Conservation (phyloP, 1,140 invertebrate genomes). For the Lepidurus arcticus region DNA sequence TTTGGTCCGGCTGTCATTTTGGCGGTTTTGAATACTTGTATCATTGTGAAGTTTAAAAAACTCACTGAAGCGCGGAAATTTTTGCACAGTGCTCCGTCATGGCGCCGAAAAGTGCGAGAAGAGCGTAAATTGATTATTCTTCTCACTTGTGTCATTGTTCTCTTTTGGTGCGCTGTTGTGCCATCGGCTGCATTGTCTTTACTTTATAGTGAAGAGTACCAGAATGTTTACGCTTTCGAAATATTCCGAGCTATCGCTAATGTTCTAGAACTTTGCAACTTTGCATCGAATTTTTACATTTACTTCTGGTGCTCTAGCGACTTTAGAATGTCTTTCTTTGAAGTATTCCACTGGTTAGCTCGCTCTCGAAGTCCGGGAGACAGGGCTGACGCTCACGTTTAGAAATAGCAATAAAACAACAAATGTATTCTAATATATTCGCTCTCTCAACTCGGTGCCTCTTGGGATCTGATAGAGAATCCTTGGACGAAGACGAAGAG, state of each 20-base stretch:
- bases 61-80: conserved; percentile 40
- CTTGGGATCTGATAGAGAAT: not conserved
- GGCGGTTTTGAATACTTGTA: conserved; percentile 43
- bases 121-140: conserved; percentile 46
- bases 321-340: conserved; percentile 42
- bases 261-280: conserved; percentile 44
- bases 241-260: conserved; percentile 45
- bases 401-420: not conserved
- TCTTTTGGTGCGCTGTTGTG: conserved; percentile 47
- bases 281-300: conserved; percentile 46
- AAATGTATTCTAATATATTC: not conserved
- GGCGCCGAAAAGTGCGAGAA: conserved; percentile 39
- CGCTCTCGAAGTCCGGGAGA: not conserved
- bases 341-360: conserved; percentile 11
- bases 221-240: conserved; percentile 42
- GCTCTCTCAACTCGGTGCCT: not conserved
- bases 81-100: conserved; percentile 30
- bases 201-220: conserved; percentile 41
- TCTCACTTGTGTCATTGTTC: conserved; percentile 44
- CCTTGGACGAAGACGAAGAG: not conserved
- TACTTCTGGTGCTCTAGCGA: conserved; percentile 46
- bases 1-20: conserved; percentile 44
- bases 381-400: not conserved
- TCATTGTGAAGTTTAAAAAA: conserved; percentile 43
- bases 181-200: conserved; percentile 46